Evolutionary conservation across 2,888 invertebrate genomes (phyloP), one percentile per base, ranked within the genome.

Genomic region (Eretmocerus hayati): DNA sequence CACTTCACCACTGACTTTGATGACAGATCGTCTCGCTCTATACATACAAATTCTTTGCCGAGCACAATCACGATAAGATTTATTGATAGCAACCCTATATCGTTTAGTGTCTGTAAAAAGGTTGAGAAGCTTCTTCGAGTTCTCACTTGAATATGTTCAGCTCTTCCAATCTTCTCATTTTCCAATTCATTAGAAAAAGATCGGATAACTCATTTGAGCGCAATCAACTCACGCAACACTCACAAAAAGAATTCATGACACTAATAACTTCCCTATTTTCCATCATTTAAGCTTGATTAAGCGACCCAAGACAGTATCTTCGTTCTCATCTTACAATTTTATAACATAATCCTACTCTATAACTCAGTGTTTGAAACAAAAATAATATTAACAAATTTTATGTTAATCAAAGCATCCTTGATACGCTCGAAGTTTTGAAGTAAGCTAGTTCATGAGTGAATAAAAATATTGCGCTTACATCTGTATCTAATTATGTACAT

Each of bases 401-500:
- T 46, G 44, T 37, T 35, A 22, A 21, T 20, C 20, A 18, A 15
- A 36, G 16, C n/a, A n/a, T n/a, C n/a, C 43, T 40, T 37, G 33
- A 38, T 47, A 44, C 49, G 39, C 42, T 48, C 39, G 42, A 45
- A 35, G 26, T 44, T 50, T 47, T 50, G 47, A 50, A 48, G 49
- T 52, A 49, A 50, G 44, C 48, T 53, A 50, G 50, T 41, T 47
- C 53, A 50, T 53, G 42, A 44, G 47, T 50, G 50, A 53, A 53
- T 54, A 51, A 50, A 54, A 54, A 54, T 54, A 54, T 54, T 54
- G 53, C 53, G 53, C 53, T 48, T 54, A 51, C 51, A 50, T 50
- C 48, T 65, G 61, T 9, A 19, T 63, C 63, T 63, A 66, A 63
- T 54, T 70, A 71, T 70, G 58, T 70, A 70, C 70, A 71, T 65